Base-by-base conservation (phyloP, 2,888 invertebrate genomes). In the Ganaspis brasiliensis region DNA sequence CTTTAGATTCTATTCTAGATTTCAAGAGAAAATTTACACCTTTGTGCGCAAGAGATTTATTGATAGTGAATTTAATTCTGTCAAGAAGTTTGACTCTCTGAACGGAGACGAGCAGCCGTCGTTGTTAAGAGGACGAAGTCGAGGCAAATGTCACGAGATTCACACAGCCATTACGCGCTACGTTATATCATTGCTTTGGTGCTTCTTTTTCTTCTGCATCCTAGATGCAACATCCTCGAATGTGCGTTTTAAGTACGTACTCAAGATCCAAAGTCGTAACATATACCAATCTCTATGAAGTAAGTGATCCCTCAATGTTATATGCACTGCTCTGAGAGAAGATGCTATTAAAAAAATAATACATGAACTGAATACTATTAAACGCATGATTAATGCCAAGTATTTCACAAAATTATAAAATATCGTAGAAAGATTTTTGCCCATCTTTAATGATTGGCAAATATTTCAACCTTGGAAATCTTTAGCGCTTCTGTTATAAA, bases 131-230 rank as follows among this genome's bases (percentile, higher is more conserved):
- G 79, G 80, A 79, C 70, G 79, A 82, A 81, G 77, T 83, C 77
- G 85, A 82, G 80, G 83, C 87, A 89, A 89, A 89, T 89, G 89
- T 89, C 89, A 89, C 84, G 86, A 76, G 87, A 89, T 89, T 89
- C 89, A 89, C 89, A 89, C 88, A 89, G 88, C 80, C 84, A 84
- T 87, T 88, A 88, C 86, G 85, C 85, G 85, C 77, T 16, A 79
- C 79, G 81, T 87, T 86, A 86, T 87, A 83, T 86, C 87, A 87
- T 76, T 81, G 82, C 75, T 67, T 8, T 52, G 71, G 37, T 59
- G 61, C 73, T 80, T 78, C 80, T 73, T 59, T 35, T 16, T 37
- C 31, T 61, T 31, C 14, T 72, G 57, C 61, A 40, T 72, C 70
- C 24, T 21, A 70, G 19, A 37, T 71, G 56, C 40, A 19, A 40